Evolutionary conservation across 2,113 vertebrate species (phyloP).

Genomic region (Talpa occidentalis): DNA sequence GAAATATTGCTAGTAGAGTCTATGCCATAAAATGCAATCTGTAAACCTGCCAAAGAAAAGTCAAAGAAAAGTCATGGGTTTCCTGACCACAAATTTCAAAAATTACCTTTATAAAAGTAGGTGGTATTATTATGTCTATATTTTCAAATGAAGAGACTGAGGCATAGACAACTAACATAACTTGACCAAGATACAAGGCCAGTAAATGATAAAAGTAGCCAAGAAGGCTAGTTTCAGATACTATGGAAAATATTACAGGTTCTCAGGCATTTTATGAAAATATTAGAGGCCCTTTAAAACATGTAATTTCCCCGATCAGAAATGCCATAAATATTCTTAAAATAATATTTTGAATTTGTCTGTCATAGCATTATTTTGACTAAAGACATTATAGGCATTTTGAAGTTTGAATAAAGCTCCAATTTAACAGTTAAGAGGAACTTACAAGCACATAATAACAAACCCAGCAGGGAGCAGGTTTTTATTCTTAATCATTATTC

Average conservation of each 20-base stretch:
- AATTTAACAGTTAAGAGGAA: constrained; percentile 71
- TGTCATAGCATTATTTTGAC: constrained; percentile 64
- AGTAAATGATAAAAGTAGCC: not conserved
- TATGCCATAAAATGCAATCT: not conserved
- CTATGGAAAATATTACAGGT: accelerated
- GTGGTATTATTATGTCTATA: not conserved
- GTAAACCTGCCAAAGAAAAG: not conserved
- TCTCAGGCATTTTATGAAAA: not conserved
- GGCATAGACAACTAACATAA: not conserved
- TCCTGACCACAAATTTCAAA: not conserved
- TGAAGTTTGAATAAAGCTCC: constrained; percentile 72
- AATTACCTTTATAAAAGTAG: not conserved
- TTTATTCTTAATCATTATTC: constrained; percentile 58
- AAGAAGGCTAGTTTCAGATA: not conserved
- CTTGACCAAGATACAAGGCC: not conserved
- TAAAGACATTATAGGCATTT: constrained; percentile 41
- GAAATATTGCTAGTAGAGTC: not conserved
- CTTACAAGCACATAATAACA: constrained; percentile 28
- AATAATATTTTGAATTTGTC: constrained; percentile 21
- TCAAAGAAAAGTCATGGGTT: not conserved
- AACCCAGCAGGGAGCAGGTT: constrained; percentile 15
- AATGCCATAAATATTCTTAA: constrained; percentile 28
- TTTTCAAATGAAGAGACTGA: constrained; percentile 32
- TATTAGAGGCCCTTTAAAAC: not conserved
- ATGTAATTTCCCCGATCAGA: constrained; percentile 40